Evolutionary conservation across 2,113 vertebrate species (phyloP).

Genomic region (Rhinopomastus cyanomelas): DNA sequence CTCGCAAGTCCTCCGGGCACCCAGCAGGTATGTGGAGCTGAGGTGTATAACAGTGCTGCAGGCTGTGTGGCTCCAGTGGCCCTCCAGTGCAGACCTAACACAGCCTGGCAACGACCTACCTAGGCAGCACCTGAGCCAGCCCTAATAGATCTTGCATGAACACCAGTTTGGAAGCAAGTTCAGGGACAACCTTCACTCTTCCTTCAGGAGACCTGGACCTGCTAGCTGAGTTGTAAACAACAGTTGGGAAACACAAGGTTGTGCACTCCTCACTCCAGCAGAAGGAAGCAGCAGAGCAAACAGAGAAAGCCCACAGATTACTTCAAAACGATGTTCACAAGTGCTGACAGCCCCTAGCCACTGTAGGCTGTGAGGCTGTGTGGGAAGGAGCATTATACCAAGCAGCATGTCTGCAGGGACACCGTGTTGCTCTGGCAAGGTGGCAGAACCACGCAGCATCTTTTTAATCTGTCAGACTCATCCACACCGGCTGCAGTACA

Average conservation of each 20-base stretch:
- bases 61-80: accelerated
- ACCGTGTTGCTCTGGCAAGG: background rate
- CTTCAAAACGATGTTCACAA: background rate
- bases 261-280: background rate
- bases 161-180: background rate
- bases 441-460: background rate
- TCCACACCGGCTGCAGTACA: background rate
- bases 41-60: background rate
- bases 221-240: background rate
- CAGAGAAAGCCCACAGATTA: background rate
- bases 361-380: accelerated
- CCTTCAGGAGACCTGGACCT: background rate
- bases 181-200: background rate
- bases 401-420: background rate
- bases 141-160: background rate
- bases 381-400: accelerated
- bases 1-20: background rate
- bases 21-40: accelerated
- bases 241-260: background rate
- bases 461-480: background rate
- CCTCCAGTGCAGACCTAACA: background rate
- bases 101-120: background rate
- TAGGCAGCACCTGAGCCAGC: background rate
- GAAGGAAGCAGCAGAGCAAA: background rate
- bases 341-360: accelerated